Base-by-base conservation (phyloP, 2,113 vertebrate genomes). In the Cyanoramphus novaezelandiae region DNA sequence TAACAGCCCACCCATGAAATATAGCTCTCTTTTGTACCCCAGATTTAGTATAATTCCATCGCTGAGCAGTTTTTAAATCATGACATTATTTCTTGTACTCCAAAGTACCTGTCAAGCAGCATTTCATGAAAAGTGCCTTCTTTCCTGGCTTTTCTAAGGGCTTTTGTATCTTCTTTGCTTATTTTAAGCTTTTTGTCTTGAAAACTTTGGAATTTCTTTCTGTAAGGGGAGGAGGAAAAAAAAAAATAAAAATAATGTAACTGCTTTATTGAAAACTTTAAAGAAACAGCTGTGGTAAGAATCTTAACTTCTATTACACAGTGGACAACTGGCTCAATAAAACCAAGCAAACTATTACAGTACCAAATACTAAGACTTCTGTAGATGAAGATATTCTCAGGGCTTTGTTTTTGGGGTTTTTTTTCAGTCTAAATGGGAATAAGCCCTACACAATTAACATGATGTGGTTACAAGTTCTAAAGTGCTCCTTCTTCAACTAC, bases 201-300 rank as follows among this genome's bases (percentile, higher is more conserved):
- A 97, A 99, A 99, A 96, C 99, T 99, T 98, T 99, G 99, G 95
- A 99, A 99, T 97, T 99, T 99, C 96, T 99, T 99, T 90, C 99
- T 99, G 98, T 79, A 95, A 97, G 77, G 46, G 69, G 63, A 31
- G 88, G 59, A 55, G 18, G 37, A 14, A 24, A 14, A 24, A 4
- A 44, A 23, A 28, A 13, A 19, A 6, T 24, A 41, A 62, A 33
- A n/a, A n/a, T 28, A 44, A 3, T 7, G 0, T 15, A 83, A 79
- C 3, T 19, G 71, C 11, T 12, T 35, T 21, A 4, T 15, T 59
- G 57, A 35, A 83, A 81, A 43, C 6, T 60, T 57, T 55, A 19
- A 23, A 79, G 35, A 7, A 82, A 13, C 62, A 88, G 9, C 29
- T 53, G 21, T 44, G 21, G 1, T 43, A 67, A 49, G 41, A 83